Conservation (phyloP, 2,888 invertebrate species). For the Zaprionus bogoriensis region DNA sequence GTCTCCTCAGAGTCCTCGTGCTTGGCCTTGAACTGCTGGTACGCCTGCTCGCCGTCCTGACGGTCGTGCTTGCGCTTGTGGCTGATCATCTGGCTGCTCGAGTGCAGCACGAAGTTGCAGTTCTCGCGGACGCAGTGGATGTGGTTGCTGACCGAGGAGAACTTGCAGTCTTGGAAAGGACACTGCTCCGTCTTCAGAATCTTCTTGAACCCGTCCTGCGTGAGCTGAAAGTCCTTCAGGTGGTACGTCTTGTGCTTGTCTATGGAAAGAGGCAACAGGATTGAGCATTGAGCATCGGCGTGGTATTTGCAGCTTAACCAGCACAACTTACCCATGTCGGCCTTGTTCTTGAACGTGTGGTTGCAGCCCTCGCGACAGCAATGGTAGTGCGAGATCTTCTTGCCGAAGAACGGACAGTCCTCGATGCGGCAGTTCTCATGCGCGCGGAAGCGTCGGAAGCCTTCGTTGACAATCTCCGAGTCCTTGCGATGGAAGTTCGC, state of each 20-base stretch:
- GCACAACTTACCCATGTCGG: conserved; percentile 96
- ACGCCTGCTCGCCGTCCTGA: conserved; percentile 90
- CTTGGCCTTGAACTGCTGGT: conserved; percentile 79
- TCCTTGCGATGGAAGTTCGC: conserved; percentile 99
- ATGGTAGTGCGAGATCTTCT: conserved; percentile 98
- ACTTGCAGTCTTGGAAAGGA: conserved; percentile 94
- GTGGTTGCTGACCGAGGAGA: conserved; percentile 97
- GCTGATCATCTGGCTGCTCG: conserved; percentile 97
- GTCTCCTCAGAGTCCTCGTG: conserved; percentile 64
- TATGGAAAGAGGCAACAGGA: conserved; percentile 79
- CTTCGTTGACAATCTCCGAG: conserved; percentile 98
- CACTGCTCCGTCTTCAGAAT: conserved; percentile 98
- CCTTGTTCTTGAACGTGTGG: conserved; percentile 99
- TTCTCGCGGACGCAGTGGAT: conserved; percentile 98
- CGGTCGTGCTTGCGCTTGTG: conserved; percentile 99
- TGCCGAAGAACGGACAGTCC: conserved; percentile 95
- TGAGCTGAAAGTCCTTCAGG: conserved; percentile 97
- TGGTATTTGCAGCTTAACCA: no score
- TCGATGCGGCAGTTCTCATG: conserved; percentile 97
- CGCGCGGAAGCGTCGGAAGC: conserved; percentile 97
- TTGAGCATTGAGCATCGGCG: background rate
- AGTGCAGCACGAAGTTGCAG: conserved; percentile 97
- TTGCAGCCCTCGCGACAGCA: conserved; percentile 95
- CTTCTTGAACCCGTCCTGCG: conserved; percentile 98
- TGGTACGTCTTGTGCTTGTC: conserved; percentile 99